These are phyloP conservation scores for Mesochorus sp. DNA, from an alignment of 2,888 invertebrate genomes.

Conservation along the genomic window DNA sequence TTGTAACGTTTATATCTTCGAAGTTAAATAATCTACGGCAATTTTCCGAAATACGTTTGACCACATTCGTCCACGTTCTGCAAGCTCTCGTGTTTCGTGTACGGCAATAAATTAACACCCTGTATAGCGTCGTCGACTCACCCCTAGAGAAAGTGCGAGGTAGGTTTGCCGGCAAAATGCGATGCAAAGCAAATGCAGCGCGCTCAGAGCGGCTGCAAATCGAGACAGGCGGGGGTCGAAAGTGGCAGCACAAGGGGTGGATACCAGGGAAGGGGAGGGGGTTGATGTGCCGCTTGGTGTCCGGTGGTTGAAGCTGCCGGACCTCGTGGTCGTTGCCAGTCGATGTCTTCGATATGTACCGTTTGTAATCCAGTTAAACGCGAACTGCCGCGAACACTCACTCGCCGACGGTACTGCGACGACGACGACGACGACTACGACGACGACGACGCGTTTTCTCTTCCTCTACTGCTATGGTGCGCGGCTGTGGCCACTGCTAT, in stretches of 20 bases:
- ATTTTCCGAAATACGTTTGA: too few species aligned
- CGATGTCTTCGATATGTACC: slow-evolving; percentile 71
- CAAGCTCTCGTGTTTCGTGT: too few species aligned
- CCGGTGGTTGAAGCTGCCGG: slow-evolving; percentile 53
- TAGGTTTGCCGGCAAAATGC: not conserved
- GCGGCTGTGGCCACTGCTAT: too few species aligned
- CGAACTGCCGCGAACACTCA: slow-evolving; percentile 62
- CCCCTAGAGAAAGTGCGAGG: not conserved
- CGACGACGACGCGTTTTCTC: slow-evolving; percentile 26
- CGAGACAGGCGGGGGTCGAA: not conserved
- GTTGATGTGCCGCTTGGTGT: slow-evolving; percentile 43
- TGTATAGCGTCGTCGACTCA: too few species aligned
- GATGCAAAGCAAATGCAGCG: not conserved
- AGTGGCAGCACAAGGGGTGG: slow-evolving; percentile 28
- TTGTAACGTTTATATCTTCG: too few species aligned
- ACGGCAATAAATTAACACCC: too few species aligned
- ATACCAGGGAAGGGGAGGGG: slow-evolving; percentile 8
- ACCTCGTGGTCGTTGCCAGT: slow-evolving; percentile 71
- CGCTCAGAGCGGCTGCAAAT: not conserved
- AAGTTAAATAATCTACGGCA: too few species aligned
- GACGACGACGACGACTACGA: too few species aligned
- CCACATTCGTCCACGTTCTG: too few species aligned
- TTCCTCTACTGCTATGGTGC: not conserved
- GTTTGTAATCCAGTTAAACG: slow-evolving; percentile 75
- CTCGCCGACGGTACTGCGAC: slow-evolving; percentile 35